phyloP scores from a whole-genome alignment of 2,113 vertebrate species.

The Eira barbara region DNA sequence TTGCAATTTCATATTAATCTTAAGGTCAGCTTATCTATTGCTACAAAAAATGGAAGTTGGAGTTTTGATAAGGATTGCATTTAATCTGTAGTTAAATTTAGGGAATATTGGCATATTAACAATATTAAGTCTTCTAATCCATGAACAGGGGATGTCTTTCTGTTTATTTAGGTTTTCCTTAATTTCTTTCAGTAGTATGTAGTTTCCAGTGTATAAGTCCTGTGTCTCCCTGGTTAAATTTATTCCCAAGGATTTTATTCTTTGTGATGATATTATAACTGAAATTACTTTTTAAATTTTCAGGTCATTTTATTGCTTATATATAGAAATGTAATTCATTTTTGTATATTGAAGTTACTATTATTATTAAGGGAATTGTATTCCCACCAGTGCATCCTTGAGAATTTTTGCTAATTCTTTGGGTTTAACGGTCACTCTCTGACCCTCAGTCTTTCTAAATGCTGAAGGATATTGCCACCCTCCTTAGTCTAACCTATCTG shows the following conservation, averaged over 20 bases:
- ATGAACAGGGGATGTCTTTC: neutral
- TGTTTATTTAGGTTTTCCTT: constrained; percentile 13
- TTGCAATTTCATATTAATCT: neutral
- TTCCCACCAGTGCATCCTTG: neutral
- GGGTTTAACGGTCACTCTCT: neutral
- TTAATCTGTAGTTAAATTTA: neutral
- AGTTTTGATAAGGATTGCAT: neutral
- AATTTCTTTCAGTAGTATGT: neutral
- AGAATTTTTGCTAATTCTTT: neutral
- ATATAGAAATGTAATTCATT: neutral
- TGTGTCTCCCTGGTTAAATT: neutral
- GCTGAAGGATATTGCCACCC: neutral
- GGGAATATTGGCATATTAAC: neutral
- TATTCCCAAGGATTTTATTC: neutral
- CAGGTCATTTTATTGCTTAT: neutral
- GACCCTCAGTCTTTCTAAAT: constrained; percentile 1
- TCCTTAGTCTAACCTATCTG: neutral
- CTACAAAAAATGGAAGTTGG: constrained; percentile 23
- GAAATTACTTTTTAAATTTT: constrained; percentile 14
- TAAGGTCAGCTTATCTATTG: neutral
- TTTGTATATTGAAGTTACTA: neutral
- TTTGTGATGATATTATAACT: neutral
- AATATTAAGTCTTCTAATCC: constrained; percentile 5
- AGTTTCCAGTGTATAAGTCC: neutral
- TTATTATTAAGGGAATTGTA: constrained; percentile 31